These are phyloP conservation scores for Trochalopteron elliotii DNA, from an alignment of 2,113 vertebrate species.

Conservation along the genomic window DNA sequence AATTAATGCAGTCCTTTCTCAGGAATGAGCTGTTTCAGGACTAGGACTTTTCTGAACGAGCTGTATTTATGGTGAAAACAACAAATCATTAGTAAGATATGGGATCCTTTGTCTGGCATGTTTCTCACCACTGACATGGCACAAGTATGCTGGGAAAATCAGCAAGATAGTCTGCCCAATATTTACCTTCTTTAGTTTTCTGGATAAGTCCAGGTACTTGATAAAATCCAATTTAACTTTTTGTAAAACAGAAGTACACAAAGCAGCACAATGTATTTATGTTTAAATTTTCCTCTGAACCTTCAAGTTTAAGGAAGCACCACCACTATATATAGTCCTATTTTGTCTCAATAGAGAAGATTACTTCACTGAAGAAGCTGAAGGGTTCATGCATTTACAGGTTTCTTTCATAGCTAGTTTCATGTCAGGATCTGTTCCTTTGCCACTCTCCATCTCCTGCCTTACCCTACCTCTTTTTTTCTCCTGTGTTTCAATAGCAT, in stretches of 20 bases:
- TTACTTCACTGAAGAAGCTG: neutral
- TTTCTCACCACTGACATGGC: neutral
- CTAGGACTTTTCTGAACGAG: neutral
- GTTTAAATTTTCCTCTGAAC: neutral
- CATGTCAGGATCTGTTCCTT: neutral
- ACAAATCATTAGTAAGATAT: neutral
- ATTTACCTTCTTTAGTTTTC: neutral
- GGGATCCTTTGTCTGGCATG: neutral
- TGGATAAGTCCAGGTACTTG: neutral
- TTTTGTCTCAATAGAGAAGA: neutral
- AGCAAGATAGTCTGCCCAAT: neutral
- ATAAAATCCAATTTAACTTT: neutral
- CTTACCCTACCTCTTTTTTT: neutral
- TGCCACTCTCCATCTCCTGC: neutral
- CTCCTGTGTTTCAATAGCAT: neutral
- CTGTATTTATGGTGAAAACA: neutral
- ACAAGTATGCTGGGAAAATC: neutral
- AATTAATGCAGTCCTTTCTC: neutral
- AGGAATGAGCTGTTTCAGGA: neutral
- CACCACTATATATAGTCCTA: neutral
- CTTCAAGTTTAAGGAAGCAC: neutral
- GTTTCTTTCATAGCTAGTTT: neutral
- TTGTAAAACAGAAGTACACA: neutral
- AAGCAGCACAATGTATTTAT: neutral
- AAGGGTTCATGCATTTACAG: neutral